Percentiles rank a stretch among this genome's conserved stretches.
Conservation (phyloP, 2,888 invertebrate genomes). For the Leucophenga maculata region DNA sequence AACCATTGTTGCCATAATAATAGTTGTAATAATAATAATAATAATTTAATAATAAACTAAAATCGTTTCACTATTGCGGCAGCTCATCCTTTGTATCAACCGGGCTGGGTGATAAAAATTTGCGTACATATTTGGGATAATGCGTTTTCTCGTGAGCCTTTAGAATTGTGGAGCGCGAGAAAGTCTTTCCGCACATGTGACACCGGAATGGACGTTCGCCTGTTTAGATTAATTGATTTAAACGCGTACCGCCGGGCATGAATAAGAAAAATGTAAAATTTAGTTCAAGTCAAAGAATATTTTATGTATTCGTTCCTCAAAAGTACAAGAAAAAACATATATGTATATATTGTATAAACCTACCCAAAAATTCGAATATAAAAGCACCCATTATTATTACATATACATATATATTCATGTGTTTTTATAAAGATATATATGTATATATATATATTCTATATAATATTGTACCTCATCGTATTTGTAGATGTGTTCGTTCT, state of each 20-base stretch:
- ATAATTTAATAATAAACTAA: slow-evolving; percentile 72
- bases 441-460: too few species aligned
- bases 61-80: slow-evolving; percentile 78
- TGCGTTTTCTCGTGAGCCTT: slow-evolving; percentile 95
- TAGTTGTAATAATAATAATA: slow-evolving; percentile 72
- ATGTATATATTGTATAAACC: too few species aligned
- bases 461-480: too few species aligned
- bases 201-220: slow-evolving; percentile 92
- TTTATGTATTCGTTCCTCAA: too few species aligned
- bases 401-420: too few species aligned
- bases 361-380: too few species aligned
- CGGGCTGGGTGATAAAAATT: slow-evolving; percentile 89
- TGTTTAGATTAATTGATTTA: slow-evolving; percentile 49
- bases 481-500: too few species aligned
- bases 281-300: too few species aligned
- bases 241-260: slow-evolving; percentile 6
- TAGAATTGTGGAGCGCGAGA: slow-evolving; percentile 90
- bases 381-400: too few species aligned
- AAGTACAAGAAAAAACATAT: too few species aligned
- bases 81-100: slow-evolving; percentile 88
- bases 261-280: too few species aligned
- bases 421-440: too few species aligned
- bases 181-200: slow-evolving; percentile 90
- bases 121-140: slow-evolving; percentile 91
- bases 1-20: slow-evolving; percentile 68